These are phyloP conservation scores for Clarias magur DNA, from an alignment of 2,113 vertebrate genomes.

Conservation along the genomic window DNA sequence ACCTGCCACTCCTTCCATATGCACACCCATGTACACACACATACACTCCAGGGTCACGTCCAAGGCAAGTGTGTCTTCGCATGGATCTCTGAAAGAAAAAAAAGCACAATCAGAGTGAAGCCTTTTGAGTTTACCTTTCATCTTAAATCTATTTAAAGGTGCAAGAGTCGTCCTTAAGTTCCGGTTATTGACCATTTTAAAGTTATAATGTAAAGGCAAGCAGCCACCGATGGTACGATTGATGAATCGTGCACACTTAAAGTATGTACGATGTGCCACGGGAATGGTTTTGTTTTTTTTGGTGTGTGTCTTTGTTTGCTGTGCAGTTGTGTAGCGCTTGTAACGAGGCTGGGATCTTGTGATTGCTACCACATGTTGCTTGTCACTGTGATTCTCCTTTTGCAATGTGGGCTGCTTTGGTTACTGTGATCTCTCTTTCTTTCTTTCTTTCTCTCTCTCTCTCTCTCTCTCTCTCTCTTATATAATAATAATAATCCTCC, in stretches of 20 bases:
- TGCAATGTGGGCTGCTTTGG: constrained; percentile 75
- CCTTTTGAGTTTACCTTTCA: background rate
- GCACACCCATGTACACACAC: constrained; percentile 48
- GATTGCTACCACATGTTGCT: constrained; percentile 62
- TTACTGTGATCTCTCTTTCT: constrained; percentile 58
- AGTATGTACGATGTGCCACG: background rate
- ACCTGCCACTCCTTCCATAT: constrained; percentile 56
- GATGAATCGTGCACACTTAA: background rate
- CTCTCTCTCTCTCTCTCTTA: constrained; percentile 65
- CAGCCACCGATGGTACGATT: background rate
- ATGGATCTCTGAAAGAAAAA: background rate
- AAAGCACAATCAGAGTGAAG: too few relatives aligned
- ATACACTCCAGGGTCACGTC: constrained; percentile 10
- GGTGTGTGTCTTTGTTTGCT: constrained; percentile 26
- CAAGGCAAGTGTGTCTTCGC: background rate
- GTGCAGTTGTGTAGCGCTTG: constrained; percentile 34
- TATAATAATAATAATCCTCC: constrained; percentile 77
- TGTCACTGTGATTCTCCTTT: constrained; percentile 67
- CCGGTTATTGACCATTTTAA: background rate
- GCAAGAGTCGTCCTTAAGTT: background rate
- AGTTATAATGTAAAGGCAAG: background rate
- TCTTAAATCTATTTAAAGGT: background rate
- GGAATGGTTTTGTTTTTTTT: background rate
- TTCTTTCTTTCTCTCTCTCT: constrained; percentile 57
- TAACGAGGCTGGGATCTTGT: constrained; percentile 57